These are phyloP conservation scores for Hydrotaea cyrtoneurina DNA, from an alignment of 2,888 invertebrate genomes.

Conservation along the genomic window DNA sequence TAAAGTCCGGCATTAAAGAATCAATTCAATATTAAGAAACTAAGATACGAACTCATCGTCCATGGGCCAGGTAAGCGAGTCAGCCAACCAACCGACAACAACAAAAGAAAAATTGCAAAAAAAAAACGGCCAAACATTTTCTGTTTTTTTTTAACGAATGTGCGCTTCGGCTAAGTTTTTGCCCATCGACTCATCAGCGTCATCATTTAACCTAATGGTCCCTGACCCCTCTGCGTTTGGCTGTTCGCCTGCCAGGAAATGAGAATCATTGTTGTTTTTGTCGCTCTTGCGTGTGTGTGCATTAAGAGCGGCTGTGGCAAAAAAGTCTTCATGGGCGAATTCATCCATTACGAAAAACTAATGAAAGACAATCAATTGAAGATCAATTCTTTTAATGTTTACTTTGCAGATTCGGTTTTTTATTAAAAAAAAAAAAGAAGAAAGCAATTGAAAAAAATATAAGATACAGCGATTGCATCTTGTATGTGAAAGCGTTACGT, in stretches of 20 bases:
- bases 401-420: constrained; percentile 45
- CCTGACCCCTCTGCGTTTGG: constrained; percentile 74
- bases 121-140: too few species aligned
- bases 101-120: neutral
- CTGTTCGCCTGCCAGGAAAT: constrained; percentile 1
- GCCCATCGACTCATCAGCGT: constrained; percentile 66
- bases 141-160: neutral
- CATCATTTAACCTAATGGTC: constrained; percentile 75
- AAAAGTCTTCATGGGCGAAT: constrained; percentile 69
- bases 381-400: constrained; percentile 62
- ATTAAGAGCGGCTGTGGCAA: constrained; percentile 58
- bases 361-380: constrained; percentile 32
- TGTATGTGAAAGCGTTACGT: too few species aligned
- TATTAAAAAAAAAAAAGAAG: constrained; percentile 19
- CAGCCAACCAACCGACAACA: neutral
- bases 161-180: constrained; percentile 27
- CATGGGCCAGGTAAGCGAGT: constrained; percentile 43
- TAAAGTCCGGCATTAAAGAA: constrained; percentile 44
- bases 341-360: constrained; percentile 46
- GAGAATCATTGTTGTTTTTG: neutral
- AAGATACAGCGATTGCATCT: neutral
- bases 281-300: neutral
- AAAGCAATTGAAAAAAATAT: constrained; percentile 49
- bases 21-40: constrained; percentile 2
- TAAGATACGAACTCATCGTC: constrained; percentile 10